Evolutionary conservation across 2,113 vertebrate species (phyloP).

Genomic region (Salvelinus sp.): DNA sequence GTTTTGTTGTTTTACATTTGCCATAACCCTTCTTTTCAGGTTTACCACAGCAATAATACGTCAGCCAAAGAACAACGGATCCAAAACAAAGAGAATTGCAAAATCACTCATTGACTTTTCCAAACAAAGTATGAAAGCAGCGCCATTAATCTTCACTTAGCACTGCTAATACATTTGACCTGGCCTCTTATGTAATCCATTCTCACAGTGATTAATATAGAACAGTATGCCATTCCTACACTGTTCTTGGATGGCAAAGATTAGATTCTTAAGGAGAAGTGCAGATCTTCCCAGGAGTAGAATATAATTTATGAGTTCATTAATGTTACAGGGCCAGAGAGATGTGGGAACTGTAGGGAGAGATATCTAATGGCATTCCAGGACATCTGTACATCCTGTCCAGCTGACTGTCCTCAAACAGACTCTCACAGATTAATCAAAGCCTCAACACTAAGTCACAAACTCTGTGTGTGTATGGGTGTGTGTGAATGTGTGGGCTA

Average conservation of each 20-base stretch:
- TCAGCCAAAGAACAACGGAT: background rate
- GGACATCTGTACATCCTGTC: too few species aligned
- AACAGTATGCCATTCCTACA: background rate
- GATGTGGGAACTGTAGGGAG: background rate
- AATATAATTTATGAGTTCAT: background rate
- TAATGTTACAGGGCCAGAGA: background rate
- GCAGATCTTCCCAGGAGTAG: background rate
- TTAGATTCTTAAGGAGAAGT: background rate
- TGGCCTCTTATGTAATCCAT: background rate
- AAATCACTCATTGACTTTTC: conserved; percentile 2
- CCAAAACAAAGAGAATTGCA: conserved; percentile 21
- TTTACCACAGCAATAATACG: conserved; percentile 21
- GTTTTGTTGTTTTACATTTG: background rate
- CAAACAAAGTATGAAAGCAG: background rate
- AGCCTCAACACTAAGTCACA: background rate
- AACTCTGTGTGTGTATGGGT: background rate
- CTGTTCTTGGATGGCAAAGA: background rate
- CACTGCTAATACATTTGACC: too few species aligned
- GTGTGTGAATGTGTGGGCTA: background rate
- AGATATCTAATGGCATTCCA: background rate
- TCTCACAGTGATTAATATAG: too few species aligned
- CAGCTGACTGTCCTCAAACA: too few species aligned
- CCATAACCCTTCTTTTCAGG: background rate
- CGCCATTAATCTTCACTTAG: too few species aligned
- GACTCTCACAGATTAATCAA: background rate